Base-by-base conservation (phyloP, 2,888 invertebrate species). In the Leucophenga montana region DNA sequence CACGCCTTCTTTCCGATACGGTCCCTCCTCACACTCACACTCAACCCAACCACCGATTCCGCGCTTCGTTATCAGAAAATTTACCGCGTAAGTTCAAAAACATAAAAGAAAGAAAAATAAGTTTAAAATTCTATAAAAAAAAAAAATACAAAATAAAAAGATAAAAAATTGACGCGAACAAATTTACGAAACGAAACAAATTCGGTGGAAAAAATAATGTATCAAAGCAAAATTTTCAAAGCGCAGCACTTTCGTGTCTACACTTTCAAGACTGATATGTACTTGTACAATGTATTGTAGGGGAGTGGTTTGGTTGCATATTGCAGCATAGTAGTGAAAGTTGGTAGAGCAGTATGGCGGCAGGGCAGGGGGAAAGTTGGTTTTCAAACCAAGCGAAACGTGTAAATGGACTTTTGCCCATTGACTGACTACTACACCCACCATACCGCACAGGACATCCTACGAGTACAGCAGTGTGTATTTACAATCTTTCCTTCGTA, bases 351-450 rank as follows among this genome's bases (percentile, higher is more conserved):
- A n/a, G n/a, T n/a, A n/a, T n/a, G n/a, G n/a, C n/a, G n/a, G n/a
- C n/a, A 44, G 44, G 0, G 56, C 56, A 16, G 53, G 11, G 54
- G 9, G 31, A 27, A 57, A 27, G 20, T 16, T 57, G 57, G 14
- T 27, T 27, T 22, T 9, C 13, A 22, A 57, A 20, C 57, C 1
- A 57, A 57, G 57, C 57, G 57, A 57, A 22, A 27, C 57, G 57
- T 57, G 57, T 57, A 57, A 57, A 20, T 44, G 39, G 61, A 44
- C 61, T 27, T 59, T 62, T 62, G 61, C 44, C 20, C 46, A 62
- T 62, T 62, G 61, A 44, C 61, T 46, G n/a, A 13, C n/a, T 46
- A 27, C 27, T 27, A 39, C 39, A 39, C n/a, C n/a, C 39, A 39
- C 11, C 39, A 39, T 11, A 39, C 4, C 39, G 11, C 39, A 27